Percentiles rank a stretch among this genome's conserved stretches.
Evolutionary conservation across 2,888 invertebrate species (phyloP).

Genomic region (Lasioglossum calceatum): DNA sequence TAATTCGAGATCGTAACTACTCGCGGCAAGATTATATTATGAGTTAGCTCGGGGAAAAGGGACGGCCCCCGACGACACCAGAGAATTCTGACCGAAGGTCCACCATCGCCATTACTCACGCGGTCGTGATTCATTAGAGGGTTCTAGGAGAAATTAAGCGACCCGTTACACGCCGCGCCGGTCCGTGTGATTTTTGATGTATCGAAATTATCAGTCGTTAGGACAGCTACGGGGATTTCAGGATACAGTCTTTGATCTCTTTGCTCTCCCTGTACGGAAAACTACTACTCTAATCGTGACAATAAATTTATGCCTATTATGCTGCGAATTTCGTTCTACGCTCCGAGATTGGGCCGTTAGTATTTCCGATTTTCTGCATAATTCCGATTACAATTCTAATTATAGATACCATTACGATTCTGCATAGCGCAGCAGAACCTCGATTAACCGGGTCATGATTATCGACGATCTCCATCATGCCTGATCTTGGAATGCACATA

Average conservation of each 20-base stretch:
- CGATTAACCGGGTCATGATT: not conserved
- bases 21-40: constrained; percentile 66
- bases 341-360: not conserved
- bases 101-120: constrained; percentile 61
- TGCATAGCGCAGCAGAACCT: not conserved
- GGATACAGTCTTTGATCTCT: not conserved
- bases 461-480: not conserved
- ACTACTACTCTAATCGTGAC: not conserved
- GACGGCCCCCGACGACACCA: constrained; percentile 28
- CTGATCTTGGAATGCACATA: not conserved
- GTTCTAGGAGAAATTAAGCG: constrained; percentile 60
- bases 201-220: constrained; percentile 27
- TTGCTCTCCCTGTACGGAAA: not conserved
- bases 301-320: not conserved
- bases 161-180: constrained; percentile 34
- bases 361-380: not conserved
- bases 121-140: constrained; percentile 66
- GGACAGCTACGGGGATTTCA: not conserved
- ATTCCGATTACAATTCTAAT: not conserved
- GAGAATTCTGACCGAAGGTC: constrained; percentile 50
- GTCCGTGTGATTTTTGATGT: constrained; percentile 10
- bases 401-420: constrained; percentile 1
- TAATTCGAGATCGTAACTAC: constrained; percentile 73
- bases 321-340: not conserved
- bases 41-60: constrained; percentile 32